A percentile compares a stretch with the other conserved stretches of the same genome.
phyloP scores from a whole-genome alignment of 2,797 vertebrate species.

The Picus viridis region DNA sequence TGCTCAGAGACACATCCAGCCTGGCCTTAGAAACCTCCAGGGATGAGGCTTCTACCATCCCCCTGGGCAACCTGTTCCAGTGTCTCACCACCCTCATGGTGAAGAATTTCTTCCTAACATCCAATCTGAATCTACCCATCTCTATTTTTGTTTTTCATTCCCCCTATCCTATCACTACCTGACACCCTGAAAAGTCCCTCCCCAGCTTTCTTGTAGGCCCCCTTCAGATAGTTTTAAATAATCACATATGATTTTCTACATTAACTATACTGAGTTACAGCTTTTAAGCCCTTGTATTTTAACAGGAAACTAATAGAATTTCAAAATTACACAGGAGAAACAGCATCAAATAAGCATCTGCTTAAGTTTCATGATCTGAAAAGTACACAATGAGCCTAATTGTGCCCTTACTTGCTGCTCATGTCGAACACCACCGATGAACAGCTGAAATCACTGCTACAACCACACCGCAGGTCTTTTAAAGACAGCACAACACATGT shows the following conservation, averaged over 20 bases:
- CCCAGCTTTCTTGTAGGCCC: no score
- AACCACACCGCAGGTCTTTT: background rate
- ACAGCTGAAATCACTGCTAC: conserved; percentile 4
- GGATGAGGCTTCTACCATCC: no score
- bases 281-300: background rate
- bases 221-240: background rate
- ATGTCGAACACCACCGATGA: background rate
- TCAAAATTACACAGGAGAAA: background rate
- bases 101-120: no score
- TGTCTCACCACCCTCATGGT: no score
- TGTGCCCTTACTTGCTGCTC: background rate
- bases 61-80: no score
- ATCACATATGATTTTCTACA: background rate
- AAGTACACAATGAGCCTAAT: background rate
- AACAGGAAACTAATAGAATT: background rate
- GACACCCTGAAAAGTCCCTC: no score
- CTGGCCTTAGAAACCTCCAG: no score
- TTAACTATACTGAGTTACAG: background rate
- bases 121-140: no score
- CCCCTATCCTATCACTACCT: no score
- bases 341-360: background rate
- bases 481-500: background rate
- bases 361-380: background rate
- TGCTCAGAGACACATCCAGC: no score
- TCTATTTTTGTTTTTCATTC: no score